phyloP scores from a whole-genome alignment of 1,140 invertebrate genomes.

The Bombus consobrinus region DNA sequence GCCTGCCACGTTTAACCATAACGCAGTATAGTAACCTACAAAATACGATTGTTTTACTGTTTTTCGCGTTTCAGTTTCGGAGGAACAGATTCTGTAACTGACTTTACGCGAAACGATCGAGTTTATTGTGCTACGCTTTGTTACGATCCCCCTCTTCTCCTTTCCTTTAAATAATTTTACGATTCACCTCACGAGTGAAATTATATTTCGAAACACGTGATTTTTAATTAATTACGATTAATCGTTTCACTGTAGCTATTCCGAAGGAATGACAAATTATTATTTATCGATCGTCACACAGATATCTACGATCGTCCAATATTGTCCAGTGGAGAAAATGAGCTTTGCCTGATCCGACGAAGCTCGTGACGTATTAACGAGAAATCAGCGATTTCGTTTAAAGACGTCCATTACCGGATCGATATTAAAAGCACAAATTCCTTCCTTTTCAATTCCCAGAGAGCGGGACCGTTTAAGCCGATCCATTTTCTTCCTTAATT shows the following conservation, averaged over 20 bases:
- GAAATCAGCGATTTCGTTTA: not conserved
- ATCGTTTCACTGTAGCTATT: no score
- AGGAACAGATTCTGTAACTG: not conserved
- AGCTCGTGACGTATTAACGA: not conserved
- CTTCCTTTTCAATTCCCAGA: not conserved
- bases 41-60: constrained; percentile 8
- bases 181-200: no score
- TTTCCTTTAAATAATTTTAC: not conserved
- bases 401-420: not conserved
- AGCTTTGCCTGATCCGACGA: not conserved
- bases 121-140: not conserved
- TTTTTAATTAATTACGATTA: no score
- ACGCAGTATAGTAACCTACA: constrained; percentile 2
- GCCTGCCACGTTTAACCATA: not conserved
- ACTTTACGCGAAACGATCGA: not conserved
- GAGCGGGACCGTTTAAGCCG: not conserved
- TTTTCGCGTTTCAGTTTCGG: not conserved
- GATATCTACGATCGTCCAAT: no score
- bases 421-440: not conserved
- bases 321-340: not conserved
- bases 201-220: no score
- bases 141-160: not conserved
- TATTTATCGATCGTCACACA: no score
- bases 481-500: not conserved
- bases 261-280: no score